Evolutionary conservation across 2,113 vertebrate genomes (phyloP).

Genomic region (Catharus minimus): DNA sequence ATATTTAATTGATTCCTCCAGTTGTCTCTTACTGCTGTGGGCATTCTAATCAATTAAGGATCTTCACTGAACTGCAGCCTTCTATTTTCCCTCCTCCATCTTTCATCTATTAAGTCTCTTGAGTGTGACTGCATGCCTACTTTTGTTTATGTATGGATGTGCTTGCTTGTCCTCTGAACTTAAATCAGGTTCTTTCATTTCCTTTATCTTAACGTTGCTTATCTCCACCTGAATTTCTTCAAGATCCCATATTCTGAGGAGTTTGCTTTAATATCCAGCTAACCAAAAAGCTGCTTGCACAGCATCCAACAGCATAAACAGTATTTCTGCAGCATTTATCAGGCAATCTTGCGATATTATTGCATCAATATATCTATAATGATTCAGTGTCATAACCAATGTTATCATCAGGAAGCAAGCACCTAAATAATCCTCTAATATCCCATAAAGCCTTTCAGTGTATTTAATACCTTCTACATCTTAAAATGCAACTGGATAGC

Average conservation of each 20-base stretch:
- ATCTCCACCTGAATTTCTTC: slow-evolving; percentile 14
- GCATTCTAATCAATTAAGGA: slow-evolving; percentile 61
- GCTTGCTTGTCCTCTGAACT: slow-evolving; percentile 29
- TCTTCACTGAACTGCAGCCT: slow-evolving; percentile 50
- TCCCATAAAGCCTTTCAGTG: slow-evolving; percentile 16
- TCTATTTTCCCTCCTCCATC: slow-evolving; percentile 41
- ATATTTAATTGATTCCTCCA: slow-evolving; percentile 57
- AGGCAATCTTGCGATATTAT: slow-evolving; percentile 46
- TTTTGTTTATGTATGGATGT: neutral
- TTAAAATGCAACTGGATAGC: neutral
- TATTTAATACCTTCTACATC: slow-evolving; percentile 32
- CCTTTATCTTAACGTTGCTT: neutral
- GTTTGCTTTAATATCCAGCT: slow-evolving; percentile 31
- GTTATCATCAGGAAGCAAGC: slow-evolving; percentile 21
- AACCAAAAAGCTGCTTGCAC: slow-evolving; percentile 38
- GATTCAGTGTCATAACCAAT: slow-evolving; percentile 40
- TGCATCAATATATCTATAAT: slow-evolving; percentile 34
- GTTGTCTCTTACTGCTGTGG: slow-evolving; percentile 35
- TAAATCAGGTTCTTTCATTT: slow-evolving; percentile 17
- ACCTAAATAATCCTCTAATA: slow-evolving; percentile 50
- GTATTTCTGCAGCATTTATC: slow-evolving; percentile 32
- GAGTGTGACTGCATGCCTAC: neutral
- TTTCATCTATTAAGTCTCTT: slow-evolving; percentile 24
- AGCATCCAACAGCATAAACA: slow-evolving; percentile 15
- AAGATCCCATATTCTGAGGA: neutral